Evolutionary conservation across 2,113 vertebrate genomes (phyloP), one percentile per base, ranked within the genome.

Genomic region (Naja naja): DNA sequence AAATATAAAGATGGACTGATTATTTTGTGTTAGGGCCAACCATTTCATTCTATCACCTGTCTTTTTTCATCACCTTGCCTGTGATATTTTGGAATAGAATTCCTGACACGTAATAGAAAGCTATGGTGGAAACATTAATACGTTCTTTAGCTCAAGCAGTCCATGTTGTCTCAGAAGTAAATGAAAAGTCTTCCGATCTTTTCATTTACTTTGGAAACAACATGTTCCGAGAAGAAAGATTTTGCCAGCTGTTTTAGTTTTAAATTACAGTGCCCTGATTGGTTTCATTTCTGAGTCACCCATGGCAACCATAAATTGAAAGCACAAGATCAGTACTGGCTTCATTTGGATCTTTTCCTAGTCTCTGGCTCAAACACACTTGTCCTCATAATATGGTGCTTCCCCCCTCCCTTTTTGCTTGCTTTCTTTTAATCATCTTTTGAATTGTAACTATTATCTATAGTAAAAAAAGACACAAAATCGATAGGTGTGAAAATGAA

Each of bases 201-300:
- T 98, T 96, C 96, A 97, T 98, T 98, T 97, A 96, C 97, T 97
- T 97, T 95, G 95, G 92, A 89, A 89, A 97, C 95, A 98, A 96
- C 95, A 96, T 69, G 54, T 93, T 97, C 94, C 55, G 95, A 96
- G 93, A 97, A 87, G 88, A 97, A 97, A 95, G 97, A 97, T 96
- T 97, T 97, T 97, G 95, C 97, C 96, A 97, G 96, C 96, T 97
- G 96, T 96, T 98, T 97, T 96, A 97, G 95, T 97, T 97, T 97
- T 96, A 97, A 98, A 97, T 98, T 98, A 97, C 95, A 96, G 90
- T 96, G 90, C 92, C 81, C 92, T 95, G 96, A 97, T 96, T 97
- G 95, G 94, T 97, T 97, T 97, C 94, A 96, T 96, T 97, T 97
- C 96, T 97, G 93, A 95, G 95, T 98, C 95, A 97, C 97, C 95